A percentile compares a stretch with the other conserved stretches of the same genome.
phyloP scores from a whole-genome alignment of 1,140 invertebrate genomes.

The Drosophila ogumai region DNA sequence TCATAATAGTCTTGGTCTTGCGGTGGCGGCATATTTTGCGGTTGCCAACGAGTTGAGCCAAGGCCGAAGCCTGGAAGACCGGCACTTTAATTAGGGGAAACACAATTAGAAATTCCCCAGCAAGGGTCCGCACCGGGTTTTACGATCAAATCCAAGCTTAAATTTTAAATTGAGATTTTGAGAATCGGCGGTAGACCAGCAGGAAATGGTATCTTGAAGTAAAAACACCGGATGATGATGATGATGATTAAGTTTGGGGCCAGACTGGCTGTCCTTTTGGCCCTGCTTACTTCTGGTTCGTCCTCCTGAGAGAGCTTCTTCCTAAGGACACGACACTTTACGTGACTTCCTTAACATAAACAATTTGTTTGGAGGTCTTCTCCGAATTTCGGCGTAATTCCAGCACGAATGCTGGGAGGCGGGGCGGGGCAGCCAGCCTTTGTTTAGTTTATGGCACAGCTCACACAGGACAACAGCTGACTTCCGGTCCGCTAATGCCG shows the following conservation, averaged over 20 bases:
- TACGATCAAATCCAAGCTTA: slow-evolving; percentile 41
- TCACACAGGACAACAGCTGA: slow-evolving; percentile 57
- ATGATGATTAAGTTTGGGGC: slow-evolving; percentile 29
- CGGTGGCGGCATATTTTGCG: slow-evolving; percentile 43
- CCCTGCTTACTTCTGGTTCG: slow-evolving; percentile 9
- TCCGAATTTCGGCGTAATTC: slow-evolving; percentile 30
- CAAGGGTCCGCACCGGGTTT: slow-evolving; percentile 28
- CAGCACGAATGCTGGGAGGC: slow-evolving; percentile 4
- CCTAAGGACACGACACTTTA: slow-evolving; percentile 52
- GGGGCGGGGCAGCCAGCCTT: slow-evolving; percentile 31
- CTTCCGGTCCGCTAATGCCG: slow-evolving; percentile 60
- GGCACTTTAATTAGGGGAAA: slow-evolving; percentile 54
- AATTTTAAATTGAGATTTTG: slow-evolving; percentile 62
- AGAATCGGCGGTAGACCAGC: slow-evolving; percentile 31
- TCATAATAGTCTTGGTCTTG: slow-evolving; percentile 55
- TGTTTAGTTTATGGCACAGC: slow-evolving; percentile 64
- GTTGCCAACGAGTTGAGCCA: slow-evolving; percentile 25
- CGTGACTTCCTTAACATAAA: slow-evolving; percentile 75
- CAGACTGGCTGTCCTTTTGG: slow-evolving; percentile 13
- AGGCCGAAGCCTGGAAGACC: neutral
- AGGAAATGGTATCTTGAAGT: slow-evolving; percentile 38
- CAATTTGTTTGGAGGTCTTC: slow-evolving; percentile 62
- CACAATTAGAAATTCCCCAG: slow-evolving; percentile 36
- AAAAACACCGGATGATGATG: slow-evolving; percentile 6
- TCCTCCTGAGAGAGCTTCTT: slow-evolving; percentile 28